Conservation (phyloP, 2,888 invertebrate genomes). For the Galerucella pusilla region DNA sequence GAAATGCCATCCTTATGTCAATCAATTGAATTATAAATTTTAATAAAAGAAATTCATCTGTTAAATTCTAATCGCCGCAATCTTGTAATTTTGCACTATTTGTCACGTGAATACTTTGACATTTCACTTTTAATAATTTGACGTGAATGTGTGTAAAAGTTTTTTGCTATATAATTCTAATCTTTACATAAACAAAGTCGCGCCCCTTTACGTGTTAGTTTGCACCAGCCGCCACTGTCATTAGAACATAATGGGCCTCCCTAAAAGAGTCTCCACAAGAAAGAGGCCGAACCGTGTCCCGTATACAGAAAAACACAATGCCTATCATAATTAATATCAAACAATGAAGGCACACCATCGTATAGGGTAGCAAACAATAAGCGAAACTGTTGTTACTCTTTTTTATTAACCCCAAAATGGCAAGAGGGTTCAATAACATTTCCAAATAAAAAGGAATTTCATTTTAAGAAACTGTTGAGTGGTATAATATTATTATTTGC, state of each 20-base stretch:
- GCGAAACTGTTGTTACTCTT: conserved; percentile 26
- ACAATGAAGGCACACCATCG: conserved; percentile 27
- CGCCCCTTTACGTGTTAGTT: no score
- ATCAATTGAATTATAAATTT: no score
- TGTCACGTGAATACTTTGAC: no score
- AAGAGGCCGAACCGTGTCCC: conserved; percentile 25
- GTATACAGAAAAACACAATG: conserved; percentile 35
- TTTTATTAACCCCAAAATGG: conserved; percentile 2
- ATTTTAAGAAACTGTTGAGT: neutral
- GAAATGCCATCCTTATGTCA: no score
- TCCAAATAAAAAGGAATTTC: neutral
- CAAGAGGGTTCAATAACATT: neutral
- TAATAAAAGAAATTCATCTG: no score
- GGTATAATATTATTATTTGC: neutral
- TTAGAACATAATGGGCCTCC: conserved; percentile 9
- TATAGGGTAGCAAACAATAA: conserved; percentile 22
- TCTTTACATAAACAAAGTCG: neutral
- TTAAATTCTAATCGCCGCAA: no score
- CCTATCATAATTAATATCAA: conserved; percentile 38
- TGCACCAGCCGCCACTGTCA: conserved; percentile 4
- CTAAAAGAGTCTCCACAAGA: conserved; percentile 21
- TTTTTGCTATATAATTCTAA: no score
- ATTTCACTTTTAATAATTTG: no score
- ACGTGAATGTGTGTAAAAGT: no score
- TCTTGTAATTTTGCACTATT: no score